Evolutionary conservation across 1,140 invertebrate genomes (phyloP).

Genomic region (Drosophila oshimai): DNA sequence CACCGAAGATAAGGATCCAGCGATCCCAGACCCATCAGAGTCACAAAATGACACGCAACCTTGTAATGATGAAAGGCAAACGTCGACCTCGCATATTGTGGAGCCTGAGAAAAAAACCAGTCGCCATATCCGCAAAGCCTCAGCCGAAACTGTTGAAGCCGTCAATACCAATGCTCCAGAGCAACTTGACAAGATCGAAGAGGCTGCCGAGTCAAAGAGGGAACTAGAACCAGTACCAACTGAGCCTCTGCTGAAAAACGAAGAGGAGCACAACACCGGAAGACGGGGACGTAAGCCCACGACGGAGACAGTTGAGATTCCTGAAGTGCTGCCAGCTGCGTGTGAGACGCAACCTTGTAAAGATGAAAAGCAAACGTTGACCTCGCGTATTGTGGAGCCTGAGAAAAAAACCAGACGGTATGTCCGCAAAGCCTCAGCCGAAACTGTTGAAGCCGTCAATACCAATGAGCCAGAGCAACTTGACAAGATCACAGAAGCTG

Average conservation of each 20-base stretch:
- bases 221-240: too few relatives aligned
- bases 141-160: neutral
- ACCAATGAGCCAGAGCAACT: neutral
- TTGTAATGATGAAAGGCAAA: neutral
- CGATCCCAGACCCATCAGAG: constrained; percentile 1
- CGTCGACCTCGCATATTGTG: neutral
- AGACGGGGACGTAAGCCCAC: too few relatives aligned
- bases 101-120: neutral
- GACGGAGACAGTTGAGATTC: too few relatives aligned
- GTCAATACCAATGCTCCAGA: neutral
- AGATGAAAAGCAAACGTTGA: neutral
- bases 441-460: neutral
- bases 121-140: neutral
- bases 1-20: too few relatives aligned
- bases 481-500: neutral
- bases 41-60: neutral
- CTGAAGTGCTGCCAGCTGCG: constrained; percentile 3
- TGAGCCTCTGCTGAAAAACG: too few relatives aligned
- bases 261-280: too few relatives aligned
- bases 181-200: neutral
- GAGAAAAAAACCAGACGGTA: neutral
- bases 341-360: neutral
- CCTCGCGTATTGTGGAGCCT: neutral
- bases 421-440: neutral
- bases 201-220: neutral